phyloP scores from a whole-genome alignment of 2,797 vertebrate species.

The Cottoperca gobio region DNA sequence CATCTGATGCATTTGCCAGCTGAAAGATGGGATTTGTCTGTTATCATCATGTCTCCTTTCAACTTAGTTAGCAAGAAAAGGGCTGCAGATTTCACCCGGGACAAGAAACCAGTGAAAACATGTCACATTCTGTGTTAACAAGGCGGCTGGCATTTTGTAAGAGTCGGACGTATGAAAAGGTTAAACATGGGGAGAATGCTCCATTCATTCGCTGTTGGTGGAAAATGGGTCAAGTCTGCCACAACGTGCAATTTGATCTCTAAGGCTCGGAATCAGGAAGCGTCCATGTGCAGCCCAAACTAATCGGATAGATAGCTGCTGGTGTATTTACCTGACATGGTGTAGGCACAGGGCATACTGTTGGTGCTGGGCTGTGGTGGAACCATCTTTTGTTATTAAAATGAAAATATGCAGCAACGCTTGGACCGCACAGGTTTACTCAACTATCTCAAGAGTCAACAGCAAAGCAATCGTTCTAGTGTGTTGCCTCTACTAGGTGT shows the following conservation, averaged over 20 bases:
- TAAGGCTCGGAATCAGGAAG: too few species aligned
- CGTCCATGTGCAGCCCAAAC: not conserved
- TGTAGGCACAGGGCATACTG: not conserved
- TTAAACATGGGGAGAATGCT: not conserved
- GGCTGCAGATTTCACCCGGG: not conserved
- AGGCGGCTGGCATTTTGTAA: conserved; percentile 22
- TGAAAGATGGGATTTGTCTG: not conserved
- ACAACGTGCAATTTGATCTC: conserved; percentile 8
- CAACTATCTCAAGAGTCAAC: conserved; percentile 12
- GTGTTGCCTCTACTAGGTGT: conserved; percentile 13
- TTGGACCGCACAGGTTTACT: not conserved
- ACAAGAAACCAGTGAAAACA: conserved; percentile 1
- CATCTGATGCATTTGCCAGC: too few species aligned
- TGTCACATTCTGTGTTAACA: conserved; percentile 6
- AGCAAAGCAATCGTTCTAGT: too few species aligned
- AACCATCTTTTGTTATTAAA: conserved; percentile 12
- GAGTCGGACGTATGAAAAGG: conserved; percentile 11
- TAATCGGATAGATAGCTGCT: not conserved
- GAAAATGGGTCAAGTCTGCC: not conserved
- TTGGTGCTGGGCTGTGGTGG: not conserved
- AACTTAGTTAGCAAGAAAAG: not conserved
- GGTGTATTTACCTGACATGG: not conserved
- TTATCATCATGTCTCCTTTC: not conserved
- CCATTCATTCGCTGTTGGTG: conserved; percentile 10
- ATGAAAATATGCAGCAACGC: not conserved